These are phyloP conservation scores for Scylla paramamosain DNA, from an alignment of 1,140 invertebrate species.

Conservation along the genomic window DNA sequence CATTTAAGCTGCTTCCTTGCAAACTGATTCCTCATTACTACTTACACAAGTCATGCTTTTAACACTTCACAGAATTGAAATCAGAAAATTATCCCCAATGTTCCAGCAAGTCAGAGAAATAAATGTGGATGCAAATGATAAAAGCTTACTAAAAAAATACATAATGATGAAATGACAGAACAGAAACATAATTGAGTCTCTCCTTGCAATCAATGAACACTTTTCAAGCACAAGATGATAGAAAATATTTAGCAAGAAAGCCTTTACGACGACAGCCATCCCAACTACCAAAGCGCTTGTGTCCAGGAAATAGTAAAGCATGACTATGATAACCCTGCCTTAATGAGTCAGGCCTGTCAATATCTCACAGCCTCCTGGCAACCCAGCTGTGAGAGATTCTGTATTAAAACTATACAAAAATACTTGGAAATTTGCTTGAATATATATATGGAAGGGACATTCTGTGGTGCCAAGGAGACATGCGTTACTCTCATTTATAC, in stretches of 20 bases:
- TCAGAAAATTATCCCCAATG: neutral
- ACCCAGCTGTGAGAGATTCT: neutral
- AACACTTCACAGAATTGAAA: too few species aligned
- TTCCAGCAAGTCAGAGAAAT: neutral
- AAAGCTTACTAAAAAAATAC: too few species aligned
- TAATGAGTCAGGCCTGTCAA: neutral
- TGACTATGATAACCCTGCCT: neutral
- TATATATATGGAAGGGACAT: neutral
- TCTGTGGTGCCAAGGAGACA: neutral
- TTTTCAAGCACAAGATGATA: neutral
- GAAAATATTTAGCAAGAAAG: neutral
- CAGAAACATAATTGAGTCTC: neutral
- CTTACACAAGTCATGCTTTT: too few species aligned
- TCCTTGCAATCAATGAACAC: neutral
- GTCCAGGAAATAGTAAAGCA: neutral
- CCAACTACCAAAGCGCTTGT: neutral
- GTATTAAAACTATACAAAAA: slow-evolving; percentile 25
- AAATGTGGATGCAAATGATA: too few species aligned
- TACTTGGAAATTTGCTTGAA: slow-evolving; percentile 15
- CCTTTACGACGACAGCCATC: neutral
- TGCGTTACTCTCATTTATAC: neutral
- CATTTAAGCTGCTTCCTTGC: neutral
- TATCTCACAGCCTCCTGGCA: slow-evolving; percentile 10
- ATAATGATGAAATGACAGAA: neutral
- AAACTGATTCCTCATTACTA: neutral